Percentiles rank a stretch among this genome's conserved stretches.
Conservation (phyloP, 2,113 vertebrate genomes). For the Rhegmatorhina hoffmannsi region DNA sequence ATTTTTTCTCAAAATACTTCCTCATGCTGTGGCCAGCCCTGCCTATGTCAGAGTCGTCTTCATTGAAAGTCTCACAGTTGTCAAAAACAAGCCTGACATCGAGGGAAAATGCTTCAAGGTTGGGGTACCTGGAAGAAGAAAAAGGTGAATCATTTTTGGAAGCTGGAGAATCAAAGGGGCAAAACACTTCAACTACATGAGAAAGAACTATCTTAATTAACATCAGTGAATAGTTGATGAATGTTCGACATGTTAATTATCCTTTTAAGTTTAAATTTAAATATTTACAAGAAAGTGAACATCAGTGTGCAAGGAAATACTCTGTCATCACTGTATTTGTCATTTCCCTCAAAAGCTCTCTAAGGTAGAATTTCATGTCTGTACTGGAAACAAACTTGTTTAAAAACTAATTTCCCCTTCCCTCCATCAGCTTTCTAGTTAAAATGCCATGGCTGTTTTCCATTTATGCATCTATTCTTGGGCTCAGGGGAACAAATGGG, state of each 20-base stretch:
- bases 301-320: not conserved
- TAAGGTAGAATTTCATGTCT: not conserved
- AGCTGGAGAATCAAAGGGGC: not conserved
- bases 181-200: not conserved
- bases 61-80: conserved; percentile 99
- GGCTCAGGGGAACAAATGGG: not conserved
- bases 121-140: conserved; percentile 87
- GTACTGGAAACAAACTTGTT: not conserved
- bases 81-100: conserved; percentile 98
- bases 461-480: not conserved
- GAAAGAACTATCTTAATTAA: not conserved
- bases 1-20: conserved; percentile 98
- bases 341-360: not conserved
- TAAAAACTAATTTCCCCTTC: not conserved
- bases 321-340: not conserved
- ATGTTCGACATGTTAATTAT: not conserved
- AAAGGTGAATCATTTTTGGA: conserved; percentile 6
- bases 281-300: not conserved
- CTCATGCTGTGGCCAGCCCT: conserved; percentile 98
- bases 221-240: not conserved
- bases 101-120: conserved; percentile 94
- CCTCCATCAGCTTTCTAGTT: not conserved
- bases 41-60: conserved; percentile 99
- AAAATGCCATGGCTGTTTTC: not conserved
- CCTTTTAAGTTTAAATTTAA: not conserved